A percentile compares a stretch with the other conserved stretches of the same genome.
Conservation (phyloP, 2,113 vertebrate species). For the Rhinoptilus africanus region DNA sequence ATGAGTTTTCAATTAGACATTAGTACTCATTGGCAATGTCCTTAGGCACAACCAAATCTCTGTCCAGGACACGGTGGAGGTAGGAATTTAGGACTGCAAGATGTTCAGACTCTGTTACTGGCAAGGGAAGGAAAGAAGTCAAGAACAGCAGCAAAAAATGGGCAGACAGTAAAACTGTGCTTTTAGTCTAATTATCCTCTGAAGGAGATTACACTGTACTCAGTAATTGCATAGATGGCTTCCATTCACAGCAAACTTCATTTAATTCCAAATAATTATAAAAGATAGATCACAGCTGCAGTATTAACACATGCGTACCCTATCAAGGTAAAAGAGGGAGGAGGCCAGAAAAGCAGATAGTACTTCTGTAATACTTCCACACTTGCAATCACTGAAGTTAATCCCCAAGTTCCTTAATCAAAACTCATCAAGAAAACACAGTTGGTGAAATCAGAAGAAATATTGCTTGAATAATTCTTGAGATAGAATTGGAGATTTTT, state of each 20-base stretch:
- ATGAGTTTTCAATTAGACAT: neutral
- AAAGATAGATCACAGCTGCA: neutral
- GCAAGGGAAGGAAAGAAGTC: neutral
- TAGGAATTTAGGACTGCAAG: neutral
- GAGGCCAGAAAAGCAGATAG: neutral
- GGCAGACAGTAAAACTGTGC: neutral
- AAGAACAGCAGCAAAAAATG: neutral
- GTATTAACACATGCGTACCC: neutral
- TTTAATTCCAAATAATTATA: neutral
- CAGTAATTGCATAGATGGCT: neutral
- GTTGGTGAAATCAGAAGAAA: neutral
- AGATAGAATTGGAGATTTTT: neutral
- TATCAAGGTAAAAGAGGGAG: neutral
- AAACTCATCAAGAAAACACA: neutral
- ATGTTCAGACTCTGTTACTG: neutral
- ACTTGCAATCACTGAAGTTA: neutral
- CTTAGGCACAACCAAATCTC: neutral
- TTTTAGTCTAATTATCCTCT: neutral
- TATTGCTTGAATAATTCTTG: neutral
- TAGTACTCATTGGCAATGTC: accelerated
- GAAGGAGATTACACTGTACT: neutral
- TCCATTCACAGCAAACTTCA: neutral
- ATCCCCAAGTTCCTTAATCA: neutral
- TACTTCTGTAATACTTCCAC: neutral
- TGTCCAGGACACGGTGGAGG: accelerated